Conservation (phyloP, 1,140 invertebrate species). For the Macrosteles quadrilineatus region DNA sequence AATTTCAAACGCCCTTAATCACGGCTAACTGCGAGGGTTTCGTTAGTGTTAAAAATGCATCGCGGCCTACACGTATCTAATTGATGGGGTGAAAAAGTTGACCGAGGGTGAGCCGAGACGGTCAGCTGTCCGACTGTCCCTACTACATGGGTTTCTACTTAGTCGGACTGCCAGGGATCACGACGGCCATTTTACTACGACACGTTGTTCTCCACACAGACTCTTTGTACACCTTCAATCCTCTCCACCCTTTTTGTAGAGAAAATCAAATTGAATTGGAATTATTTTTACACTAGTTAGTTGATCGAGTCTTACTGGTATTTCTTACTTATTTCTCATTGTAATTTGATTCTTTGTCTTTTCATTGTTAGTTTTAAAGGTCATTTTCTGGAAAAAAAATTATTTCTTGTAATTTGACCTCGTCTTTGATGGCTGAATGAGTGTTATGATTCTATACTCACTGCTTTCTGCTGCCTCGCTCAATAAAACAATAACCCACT, state of each 20-base stretch:
- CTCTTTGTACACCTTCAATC: not conserved
- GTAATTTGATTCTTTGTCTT: too few relatives aligned
- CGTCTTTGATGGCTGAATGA: too few relatives aligned
- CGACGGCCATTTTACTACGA: slow-evolving; percentile 16
- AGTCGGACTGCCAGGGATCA: not conserved
- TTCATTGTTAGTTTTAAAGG: too few relatives aligned
- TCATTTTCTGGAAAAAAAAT: too few relatives aligned
- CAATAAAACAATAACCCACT: too few relatives aligned
- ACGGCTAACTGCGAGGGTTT: slow-evolving; percentile 16
- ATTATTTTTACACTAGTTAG: too few relatives aligned
- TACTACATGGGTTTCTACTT: slow-evolving; percentile 34
- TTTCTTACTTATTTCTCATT: too few relatives aligned
- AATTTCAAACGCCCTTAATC: slow-evolving; percentile 12
- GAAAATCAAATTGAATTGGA: too few relatives aligned
- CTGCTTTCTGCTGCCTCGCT: too few relatives aligned
- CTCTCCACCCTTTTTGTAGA: not conserved
- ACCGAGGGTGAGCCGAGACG: slow-evolving; percentile 20
- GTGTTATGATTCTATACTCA: too few relatives aligned
- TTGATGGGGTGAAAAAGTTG: slow-evolving; percentile 36
- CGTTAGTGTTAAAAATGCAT: slow-evolving; percentile 19
- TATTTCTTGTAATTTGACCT: too few relatives aligned
- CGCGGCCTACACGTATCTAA: slow-evolving; percentile 31
- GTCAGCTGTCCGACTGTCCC: slow-evolving; percentile 16
- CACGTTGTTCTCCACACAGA: slow-evolving; percentile 15
- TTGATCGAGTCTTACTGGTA: too few relatives aligned